Evolutionary conservation across 2,888 invertebrate species (phyloP), one percentile per base, ranked within the genome.

Genomic region (Archips xylosteana): DNA sequence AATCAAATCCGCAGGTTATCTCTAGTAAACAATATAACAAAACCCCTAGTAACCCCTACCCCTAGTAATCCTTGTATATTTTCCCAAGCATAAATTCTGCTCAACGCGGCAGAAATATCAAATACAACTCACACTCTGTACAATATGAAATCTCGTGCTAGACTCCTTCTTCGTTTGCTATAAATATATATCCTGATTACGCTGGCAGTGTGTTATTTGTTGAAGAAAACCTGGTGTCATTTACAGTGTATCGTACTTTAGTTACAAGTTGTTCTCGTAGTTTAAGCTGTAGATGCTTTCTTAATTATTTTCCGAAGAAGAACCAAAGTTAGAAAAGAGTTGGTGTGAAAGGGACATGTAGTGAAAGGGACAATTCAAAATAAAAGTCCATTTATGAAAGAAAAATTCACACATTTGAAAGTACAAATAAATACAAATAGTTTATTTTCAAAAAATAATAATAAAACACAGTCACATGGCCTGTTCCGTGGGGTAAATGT

Each of bases 61-160:
- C n/a, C n/a, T 23, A 23, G 23, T 51, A 15, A 57, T 54, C 23
- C 54, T 54, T 54, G 32, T 57, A 57, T 32, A 32, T 57, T 32
- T 60, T 60, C 36, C 36, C 60, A 34, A 39, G 34, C 60, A 60
- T 39, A 60, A 60, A 36, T 39, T 34, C 60, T 39, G 60, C 9
- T 60, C 60, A 60, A 60, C 60, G 60, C n/a, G 60, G 60, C 39
- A 60, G 60, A 60, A 60, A 36, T 60, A 60, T 60, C 60, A 60
- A 60, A 39, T 15, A 60, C 32, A 59, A 34, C 10, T 36, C 59
- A n/a, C 39, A 36, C 60, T 60, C 60, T 9, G 13, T n/a, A 57
- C 57, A 57, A 57, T 57, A 32, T 57, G 32, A 57, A 57, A 57
- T 57, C 57, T 32, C 57, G n/a, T 32, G 57, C 57, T n/a, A 15